Conservation (phyloP, 2,797 vertebrate genomes). For the Galagoides demidoff region DNA sequence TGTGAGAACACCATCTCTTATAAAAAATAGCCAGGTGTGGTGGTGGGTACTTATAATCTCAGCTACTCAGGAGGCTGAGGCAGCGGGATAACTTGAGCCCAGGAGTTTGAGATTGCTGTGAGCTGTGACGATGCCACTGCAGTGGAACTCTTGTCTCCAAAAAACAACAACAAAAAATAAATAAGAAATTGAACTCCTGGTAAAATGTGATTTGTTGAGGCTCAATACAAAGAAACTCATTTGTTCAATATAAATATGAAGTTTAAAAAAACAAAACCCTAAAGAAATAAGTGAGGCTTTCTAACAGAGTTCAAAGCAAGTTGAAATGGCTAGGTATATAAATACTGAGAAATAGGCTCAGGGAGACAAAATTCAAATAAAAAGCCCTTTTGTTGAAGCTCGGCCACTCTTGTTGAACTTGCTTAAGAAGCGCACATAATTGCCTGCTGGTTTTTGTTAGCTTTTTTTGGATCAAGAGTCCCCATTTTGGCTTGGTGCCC, state of each 20-base stretch:
- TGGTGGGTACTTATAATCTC: no score
- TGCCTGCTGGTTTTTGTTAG: neutral
- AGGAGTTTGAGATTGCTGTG: neutral
- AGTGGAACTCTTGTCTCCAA: neutral
- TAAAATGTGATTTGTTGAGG: neutral
- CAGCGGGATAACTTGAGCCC: neutral
- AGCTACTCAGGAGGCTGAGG: neutral
- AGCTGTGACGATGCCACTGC: neutral
- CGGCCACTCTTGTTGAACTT: neutral
- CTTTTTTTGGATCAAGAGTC: neutral
- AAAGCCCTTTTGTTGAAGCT: neutral
- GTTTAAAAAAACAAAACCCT: neutral
- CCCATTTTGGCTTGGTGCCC: neutral
- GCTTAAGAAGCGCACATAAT: neutral
- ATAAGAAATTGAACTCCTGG: neutral
- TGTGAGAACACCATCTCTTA: neutral
- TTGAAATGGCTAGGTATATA: no score
- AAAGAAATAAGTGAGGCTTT: neutral
- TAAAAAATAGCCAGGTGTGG: neutral
- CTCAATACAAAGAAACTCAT: neutral
- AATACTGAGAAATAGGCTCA: neutral
- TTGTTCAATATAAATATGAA: neutral
- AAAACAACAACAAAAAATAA: neutral
- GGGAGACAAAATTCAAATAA: neutral
- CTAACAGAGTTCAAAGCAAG: neutral